Percentiles rank a stretch among this genome's conserved stretches.
These are phyloP conservation scores for Sylvicola cinctus DNA, from an alignment of 2,888 invertebrate genomes.

Conservation along the genomic window DNA sequence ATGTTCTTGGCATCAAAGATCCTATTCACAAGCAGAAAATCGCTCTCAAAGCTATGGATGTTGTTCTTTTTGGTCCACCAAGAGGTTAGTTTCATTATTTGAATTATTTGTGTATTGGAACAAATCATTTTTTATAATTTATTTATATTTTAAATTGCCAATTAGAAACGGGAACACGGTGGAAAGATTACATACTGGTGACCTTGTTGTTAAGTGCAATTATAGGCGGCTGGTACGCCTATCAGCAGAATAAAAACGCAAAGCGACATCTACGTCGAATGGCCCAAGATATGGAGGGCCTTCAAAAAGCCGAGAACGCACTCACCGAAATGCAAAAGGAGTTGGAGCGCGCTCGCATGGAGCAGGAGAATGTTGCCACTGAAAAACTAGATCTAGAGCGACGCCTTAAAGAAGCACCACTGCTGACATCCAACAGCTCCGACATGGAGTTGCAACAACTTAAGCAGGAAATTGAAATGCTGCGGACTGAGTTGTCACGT, in stretches of 20 bases:
- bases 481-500: conserved; percentile 59
- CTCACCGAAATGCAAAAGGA: conserved; percentile 67
- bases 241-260: conserved; percentile 74
- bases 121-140: not conserved
- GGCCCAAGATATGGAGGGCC: conserved; percentile 84
- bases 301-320: conserved; percentile 74
- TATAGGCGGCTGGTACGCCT: conserved; percentile 79
- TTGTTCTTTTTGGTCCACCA: conserved; percentile 93
- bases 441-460: conserved; percentile 63
- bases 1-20: conserved; percentile 86
- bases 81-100: conserved; percentile 45
- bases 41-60: conserved; percentile 94
- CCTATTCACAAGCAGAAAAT: conserved; percentile 96
- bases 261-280: conserved; percentile 72
- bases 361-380: conserved; percentile 59
- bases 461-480: conserved; percentile 67
- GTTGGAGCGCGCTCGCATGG: conserved; percentile 62
- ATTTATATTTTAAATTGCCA: conserved; percentile 9
- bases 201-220: conserved; percentile 65
- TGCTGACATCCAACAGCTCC: conserved; percentile 51
- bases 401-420: conserved; percentile 54
- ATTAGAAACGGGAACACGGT: conserved; percentile 49
- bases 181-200: conserved; percentile 81
- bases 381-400: conserved; percentile 68
- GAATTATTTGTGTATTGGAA: not conserved